These are phyloP conservation scores for Cassiopea xamachana DNA, from an alignment of 30 jellyfish, hydroid and myxozoan species.

Conservation along the genomic window DNA sequence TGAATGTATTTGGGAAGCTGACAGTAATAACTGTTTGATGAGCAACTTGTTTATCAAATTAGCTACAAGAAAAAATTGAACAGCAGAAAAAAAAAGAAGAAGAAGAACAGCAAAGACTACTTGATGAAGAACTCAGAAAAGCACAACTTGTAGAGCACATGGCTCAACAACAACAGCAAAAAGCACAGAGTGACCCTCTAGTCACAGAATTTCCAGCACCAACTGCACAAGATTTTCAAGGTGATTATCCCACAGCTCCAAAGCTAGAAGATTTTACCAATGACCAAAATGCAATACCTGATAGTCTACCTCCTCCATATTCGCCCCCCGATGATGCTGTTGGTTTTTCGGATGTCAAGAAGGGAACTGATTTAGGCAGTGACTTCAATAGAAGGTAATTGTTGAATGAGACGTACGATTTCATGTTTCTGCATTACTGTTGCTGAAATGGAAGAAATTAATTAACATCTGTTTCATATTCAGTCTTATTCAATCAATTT, in stretches of 20 bases:
- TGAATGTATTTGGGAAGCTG: background rate
- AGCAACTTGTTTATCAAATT: background rate
- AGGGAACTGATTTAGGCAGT: background rate
- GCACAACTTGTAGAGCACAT: conserved; percentile 2
- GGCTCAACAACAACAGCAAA: conserved; percentile 6
- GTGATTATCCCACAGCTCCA: conserved; percentile 68
- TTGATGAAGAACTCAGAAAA: conserved; percentile 37
- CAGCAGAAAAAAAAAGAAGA: conserved; percentile 23
- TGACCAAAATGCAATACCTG: conserved; percentile 16
- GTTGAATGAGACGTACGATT: background rate
- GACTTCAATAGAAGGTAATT: background rate
- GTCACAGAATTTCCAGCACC: conserved; percentile 15
- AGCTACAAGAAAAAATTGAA: conserved; percentile 15
- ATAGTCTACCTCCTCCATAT: conserved; percentile 64
- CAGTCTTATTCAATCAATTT: no score
- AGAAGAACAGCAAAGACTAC: conserved; percentile 42
- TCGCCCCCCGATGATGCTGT: conserved; percentile 11
- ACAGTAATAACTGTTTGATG: background rate
- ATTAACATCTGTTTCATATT: no score
- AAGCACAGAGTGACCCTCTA: background rate
- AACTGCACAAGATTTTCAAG: conserved; percentile 53
- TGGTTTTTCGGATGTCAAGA: background rate
- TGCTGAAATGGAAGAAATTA: no score
- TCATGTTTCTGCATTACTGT: no score
- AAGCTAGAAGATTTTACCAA: background rate